Evolutionary conservation across 2,888 invertebrate species (phyloP).

Genomic region (Callimorpha dominula): DNA sequence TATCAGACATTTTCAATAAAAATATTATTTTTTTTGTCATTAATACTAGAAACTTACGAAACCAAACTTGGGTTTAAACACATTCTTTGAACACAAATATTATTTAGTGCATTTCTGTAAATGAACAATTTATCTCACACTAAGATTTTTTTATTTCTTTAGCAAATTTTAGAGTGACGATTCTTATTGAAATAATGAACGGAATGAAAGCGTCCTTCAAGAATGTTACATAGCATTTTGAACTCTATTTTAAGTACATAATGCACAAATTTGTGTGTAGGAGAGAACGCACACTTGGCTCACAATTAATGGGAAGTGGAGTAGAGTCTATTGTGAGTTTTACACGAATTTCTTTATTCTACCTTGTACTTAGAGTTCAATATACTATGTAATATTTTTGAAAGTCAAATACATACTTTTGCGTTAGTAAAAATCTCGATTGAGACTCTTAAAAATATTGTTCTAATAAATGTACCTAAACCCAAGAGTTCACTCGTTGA

Average conservation of each 20-base stretch:
- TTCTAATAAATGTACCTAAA: conserved; percentile 1
- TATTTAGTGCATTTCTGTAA: neutral
- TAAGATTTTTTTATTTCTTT: neutral
- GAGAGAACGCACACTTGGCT: too few species aligned
- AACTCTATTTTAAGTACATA: neutral
- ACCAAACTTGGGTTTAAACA: conserved; percentile 1
- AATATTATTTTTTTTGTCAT: neutral
- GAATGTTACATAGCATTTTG: neutral
- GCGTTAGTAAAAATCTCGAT: neutral
- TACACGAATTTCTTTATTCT: neutral
- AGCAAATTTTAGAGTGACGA: neutral
- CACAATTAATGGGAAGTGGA: too few species aligned
- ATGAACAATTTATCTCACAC: neutral
- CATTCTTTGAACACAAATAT: neutral
- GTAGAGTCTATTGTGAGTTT: too few species aligned
- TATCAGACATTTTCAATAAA: neutral
- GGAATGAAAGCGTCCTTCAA: neutral
- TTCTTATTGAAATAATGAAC: too few species aligned
- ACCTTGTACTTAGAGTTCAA: neutral
- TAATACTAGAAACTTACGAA: conserved; percentile 14
- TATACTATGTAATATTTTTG: neutral
- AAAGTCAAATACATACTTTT: neutral
- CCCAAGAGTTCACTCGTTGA: neutral
- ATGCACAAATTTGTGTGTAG: neutral
- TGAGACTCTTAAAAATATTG: too few species aligned